Base-by-base conservation (phyloP, 2,888 invertebrate species). In the Tineola bisselliella region DNA sequence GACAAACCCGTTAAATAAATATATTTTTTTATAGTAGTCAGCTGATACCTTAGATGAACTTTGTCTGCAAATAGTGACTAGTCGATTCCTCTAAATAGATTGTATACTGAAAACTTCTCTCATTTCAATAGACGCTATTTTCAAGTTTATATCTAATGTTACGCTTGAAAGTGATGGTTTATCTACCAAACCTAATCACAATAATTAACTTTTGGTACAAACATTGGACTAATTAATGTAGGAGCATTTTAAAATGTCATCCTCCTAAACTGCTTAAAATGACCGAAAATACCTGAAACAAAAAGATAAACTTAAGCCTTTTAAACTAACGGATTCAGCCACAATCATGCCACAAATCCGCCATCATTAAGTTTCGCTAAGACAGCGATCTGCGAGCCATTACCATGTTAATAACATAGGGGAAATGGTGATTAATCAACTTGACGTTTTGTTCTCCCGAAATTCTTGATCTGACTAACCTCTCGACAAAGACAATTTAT, bases 371-470 rank as follows among this genome's bases (percentile, higher is more conserved):
- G 84, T 83, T 82, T 82, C 74, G 83, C 82, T 84, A 86, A 84
- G 86, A 84, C 84, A 83, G 81, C 81, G 81, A 82, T 84, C 79
- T 80, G 77, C 76, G 79, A 74, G 76, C 80, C 80, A 86, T 87
- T 87, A 83, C 86, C 84, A 87, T 86, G 87, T 86, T 86, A 86
- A 87, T 86, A 84, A 83, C 80, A 69, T 79, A 69, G 82, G 86
- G 87, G 84, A 79, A 73, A 69, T 65, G 70, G 80, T 73, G 76
- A 86, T 86, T 86, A 87, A 87, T 87, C 86, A 87, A 79, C 67
- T 76, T 83, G 84, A 84, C 86, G 77, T 80, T 74, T 76, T 56
- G 59, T 44, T 25, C 31, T 52, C 60, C 19, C 72, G 75, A 73
- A 71, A 72, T 74, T 71, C 73, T 64, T 63, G 60, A 54, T 61